Conservation (phyloP, 2,888 invertebrate genomes). For the Scotopteryx bipunctaria region DNA sequence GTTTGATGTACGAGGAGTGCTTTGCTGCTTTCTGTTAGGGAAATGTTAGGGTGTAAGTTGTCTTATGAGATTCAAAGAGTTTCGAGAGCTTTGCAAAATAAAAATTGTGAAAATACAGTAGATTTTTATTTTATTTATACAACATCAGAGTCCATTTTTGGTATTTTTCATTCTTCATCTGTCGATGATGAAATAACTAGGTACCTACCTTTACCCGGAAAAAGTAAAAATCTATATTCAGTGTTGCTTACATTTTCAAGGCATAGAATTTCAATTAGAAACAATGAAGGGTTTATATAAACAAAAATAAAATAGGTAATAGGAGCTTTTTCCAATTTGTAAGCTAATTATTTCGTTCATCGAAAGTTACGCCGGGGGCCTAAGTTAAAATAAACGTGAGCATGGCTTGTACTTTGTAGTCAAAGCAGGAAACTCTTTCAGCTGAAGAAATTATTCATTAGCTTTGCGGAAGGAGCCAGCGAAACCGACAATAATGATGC, state of each 20-base stretch:
- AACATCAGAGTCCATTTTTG: no score
- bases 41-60: slow-evolving; percentile 11
- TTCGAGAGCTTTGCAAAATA: not conserved
- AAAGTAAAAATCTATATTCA: no score
- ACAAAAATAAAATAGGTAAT: not conserved
- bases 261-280: no score
- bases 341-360: slow-evolving; percentile 8
- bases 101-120: no score
- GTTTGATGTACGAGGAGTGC: slow-evolving; percentile 28
- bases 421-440: slow-evolving; percentile 55
- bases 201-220: no score
- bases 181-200: no score
- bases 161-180: no score
- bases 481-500: slow-evolving; percentile 9
- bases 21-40: slow-evolving; percentile 10
- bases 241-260: no score
- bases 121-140: no score
- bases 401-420: slow-evolving; percentile 38
- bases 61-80: slow-evolving; percentile 13
- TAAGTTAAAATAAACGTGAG: slow-evolving; percentile 7
- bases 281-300: not conserved
- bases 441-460: slow-evolving; percentile 62
- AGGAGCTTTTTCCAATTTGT: no score
- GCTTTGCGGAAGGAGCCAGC: slow-evolving; percentile 36
- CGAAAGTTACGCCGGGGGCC: slow-evolving; percentile 1